A percentile compares a stretch with the other conserved stretches of the same genome.
phyloP scores from a whole-genome alignment of 2,113 vertebrate species.

The Hydrochoerus hydrochaeris region DNA sequence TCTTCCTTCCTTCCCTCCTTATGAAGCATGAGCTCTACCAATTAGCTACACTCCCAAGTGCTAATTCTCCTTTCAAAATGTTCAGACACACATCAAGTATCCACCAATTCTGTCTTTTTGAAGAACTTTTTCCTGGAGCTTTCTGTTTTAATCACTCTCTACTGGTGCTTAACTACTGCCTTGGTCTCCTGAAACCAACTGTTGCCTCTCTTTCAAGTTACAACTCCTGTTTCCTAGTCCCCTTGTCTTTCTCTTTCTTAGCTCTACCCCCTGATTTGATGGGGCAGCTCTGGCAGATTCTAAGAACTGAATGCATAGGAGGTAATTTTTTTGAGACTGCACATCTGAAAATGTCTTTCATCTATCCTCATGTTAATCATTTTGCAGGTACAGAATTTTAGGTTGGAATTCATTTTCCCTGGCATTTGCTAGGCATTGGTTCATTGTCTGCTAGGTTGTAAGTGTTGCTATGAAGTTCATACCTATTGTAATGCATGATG shows the following conservation, averaged over 20 bases:
- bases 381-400: conserved; percentile 18
- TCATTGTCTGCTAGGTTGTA: neutral
- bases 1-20: neutral
- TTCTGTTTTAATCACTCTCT: neutral
- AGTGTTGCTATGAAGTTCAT: conserved; percentile 10
- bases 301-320: neutral
- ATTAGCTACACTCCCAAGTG: neutral
- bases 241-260: neutral
- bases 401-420: conserved; percentile 17
- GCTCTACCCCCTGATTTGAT: neutral
- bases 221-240: neutral
- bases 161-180: neutral
- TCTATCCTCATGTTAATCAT: neutral
- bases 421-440: neutral
- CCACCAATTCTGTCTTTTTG: neutral
- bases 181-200: neutral
- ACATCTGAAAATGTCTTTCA: conserved; percentile 45
- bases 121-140: neutral
- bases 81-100: neutral
- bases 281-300: conserved; percentile 4
- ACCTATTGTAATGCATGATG: neutral
- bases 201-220: conserved; percentile 16
- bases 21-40: neutral
- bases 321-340: conserved; percentile 1
- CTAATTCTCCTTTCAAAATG: neutral